Conservation (phyloP, 1,140 invertebrate species). For the Holcopasites calliopsidis region DNA sequence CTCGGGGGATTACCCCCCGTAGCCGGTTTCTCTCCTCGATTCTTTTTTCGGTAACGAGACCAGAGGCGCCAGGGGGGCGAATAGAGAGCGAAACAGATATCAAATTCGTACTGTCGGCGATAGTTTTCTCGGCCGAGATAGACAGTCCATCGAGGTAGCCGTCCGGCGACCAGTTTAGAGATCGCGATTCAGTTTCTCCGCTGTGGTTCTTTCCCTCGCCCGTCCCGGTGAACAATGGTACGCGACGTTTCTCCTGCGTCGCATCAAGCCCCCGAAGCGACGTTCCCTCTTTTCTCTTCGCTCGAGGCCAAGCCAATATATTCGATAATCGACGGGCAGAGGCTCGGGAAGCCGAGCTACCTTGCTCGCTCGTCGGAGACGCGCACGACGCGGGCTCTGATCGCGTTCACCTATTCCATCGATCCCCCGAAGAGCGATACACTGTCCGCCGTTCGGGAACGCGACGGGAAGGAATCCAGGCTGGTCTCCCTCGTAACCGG, state of each 20-base stretch:
- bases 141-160: slow-evolving; percentile 14
- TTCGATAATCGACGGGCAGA: too few relatives aligned
- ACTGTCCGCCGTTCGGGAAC: not conserved
- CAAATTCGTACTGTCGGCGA: slow-evolving; percentile 11
- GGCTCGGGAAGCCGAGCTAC: too few relatives aligned
- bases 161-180: not conserved
- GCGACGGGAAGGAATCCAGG: slow-evolving; percentile 19
- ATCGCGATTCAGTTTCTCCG: slow-evolving; percentile 3
- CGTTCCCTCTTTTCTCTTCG: too few relatives aligned
- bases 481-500: slow-evolving; percentile 9
- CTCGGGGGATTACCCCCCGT: not conserved
- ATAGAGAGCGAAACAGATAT: not conserved
- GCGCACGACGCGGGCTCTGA: not conserved
- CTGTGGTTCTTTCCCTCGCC: not conserved
- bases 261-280: too few relatives aligned
- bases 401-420: slow-evolving; percentile 1
- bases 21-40: not conserved
- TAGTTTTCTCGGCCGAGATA: not conserved
- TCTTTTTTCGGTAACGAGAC: not conserved
- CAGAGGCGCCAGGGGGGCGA: not conserved
- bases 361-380: not conserved
- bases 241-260: too few relatives aligned
- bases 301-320: too few relatives aligned
- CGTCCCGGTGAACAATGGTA: too few relatives aligned
- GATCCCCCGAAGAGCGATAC: not conserved